Base-by-base conservation (phyloP, 92 coral and sea anemone genomes). In the Zoanthus sociatus region DNA sequence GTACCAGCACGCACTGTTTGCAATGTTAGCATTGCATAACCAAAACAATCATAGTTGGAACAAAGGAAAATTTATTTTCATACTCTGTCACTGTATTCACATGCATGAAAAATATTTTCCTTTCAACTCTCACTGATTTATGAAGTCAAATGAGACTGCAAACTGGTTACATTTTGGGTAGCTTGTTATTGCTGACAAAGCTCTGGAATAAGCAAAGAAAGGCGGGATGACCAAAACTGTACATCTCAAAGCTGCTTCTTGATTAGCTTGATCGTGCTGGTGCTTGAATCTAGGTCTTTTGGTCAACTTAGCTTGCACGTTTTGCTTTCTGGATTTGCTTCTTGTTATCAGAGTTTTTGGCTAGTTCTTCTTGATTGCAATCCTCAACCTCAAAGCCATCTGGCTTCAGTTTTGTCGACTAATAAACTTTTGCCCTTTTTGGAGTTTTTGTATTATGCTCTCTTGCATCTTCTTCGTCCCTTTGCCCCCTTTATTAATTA, bases 401-500 rank as follows among this genome's bases (percentile, higher is more conserved):
- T 16, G 4, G 64, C 63, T 56, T 56, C 64, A 56, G 14, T 56
- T 56, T 56, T 56, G 64, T 56, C n/a, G 64, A 16, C 64, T 56
- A 56, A 56, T 15, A 56, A 56, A 16, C 64, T 56, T 56, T 56
- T 56, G 64, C 64, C 64, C 12, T 56, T 56, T 56, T 56, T 56
- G 64, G 12, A 56, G 8, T 16, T 56, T 12, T 56, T 56, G 64
- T 56, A 56, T 56, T 0, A 56, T 56, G n/a, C n/a, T 56, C 4
- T 56, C 13, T 56, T 8, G 14, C 4, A 4, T 56, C 64, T 56
- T 56, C 64, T 56, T 56, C 64, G 64, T 26, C 26, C 26, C 26
- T 26, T 26, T 26, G 4, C 83, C 83, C 12, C 89, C 76, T 7
- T 83, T 86, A 61, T 86, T 86, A 11, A 86, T 68, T 3, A 75